Conservation (phyloP, 2,113 vertebrate species). For the Noctilio leporinus region DNA sequence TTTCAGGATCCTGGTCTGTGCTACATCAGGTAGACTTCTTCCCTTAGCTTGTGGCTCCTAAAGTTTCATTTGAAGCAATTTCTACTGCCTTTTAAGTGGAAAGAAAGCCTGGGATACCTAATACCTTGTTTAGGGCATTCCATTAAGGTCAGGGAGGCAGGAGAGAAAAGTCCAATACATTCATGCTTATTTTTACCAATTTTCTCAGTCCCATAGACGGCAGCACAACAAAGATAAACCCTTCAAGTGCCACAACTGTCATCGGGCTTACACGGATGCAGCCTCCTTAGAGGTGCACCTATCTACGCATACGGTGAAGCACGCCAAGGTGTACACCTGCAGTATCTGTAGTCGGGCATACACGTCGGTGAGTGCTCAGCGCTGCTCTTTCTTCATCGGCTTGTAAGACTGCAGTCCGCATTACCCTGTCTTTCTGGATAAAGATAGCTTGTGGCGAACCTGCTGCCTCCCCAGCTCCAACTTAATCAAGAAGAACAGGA, state of each 20-base stretch:
- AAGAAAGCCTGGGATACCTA: not conserved
- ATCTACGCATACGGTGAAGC: slow-evolving; percentile 96
- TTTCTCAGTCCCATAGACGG: slow-evolving; percentile 92
- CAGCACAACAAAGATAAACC: slow-evolving; percentile 99
- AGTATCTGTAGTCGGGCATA: slow-evolving; percentile 98
- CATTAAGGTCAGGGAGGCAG: not conserved
- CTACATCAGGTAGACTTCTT: not conserved
- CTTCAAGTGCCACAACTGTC: slow-evolving; percentile 98
- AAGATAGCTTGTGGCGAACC: not conserved
- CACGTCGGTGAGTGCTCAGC: slow-evolving; percentile 89
- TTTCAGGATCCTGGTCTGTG: not conserved
- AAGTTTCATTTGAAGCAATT: not conserved
- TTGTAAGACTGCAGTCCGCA: not conserved
- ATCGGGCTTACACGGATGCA: slow-evolving; percentile 94
- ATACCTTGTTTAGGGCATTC: not conserved
- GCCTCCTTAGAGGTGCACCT: slow-evolving; percentile 95
- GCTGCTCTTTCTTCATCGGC: not conserved
- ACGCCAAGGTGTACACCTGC: slow-evolving; percentile 97
- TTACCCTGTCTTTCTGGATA: not conserved
- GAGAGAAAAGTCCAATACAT: not conserved
- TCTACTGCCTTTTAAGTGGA: not conserved
- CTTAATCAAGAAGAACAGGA: not conserved
- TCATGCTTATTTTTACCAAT: not conserved
- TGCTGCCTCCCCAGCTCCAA: not conserved
- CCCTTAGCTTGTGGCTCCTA: not conserved